These are phyloP conservation scores for Sinotaia quadrata DNA, from an alignment of 2,888 invertebrate genomes.

Conservation along the genomic window DNA sequence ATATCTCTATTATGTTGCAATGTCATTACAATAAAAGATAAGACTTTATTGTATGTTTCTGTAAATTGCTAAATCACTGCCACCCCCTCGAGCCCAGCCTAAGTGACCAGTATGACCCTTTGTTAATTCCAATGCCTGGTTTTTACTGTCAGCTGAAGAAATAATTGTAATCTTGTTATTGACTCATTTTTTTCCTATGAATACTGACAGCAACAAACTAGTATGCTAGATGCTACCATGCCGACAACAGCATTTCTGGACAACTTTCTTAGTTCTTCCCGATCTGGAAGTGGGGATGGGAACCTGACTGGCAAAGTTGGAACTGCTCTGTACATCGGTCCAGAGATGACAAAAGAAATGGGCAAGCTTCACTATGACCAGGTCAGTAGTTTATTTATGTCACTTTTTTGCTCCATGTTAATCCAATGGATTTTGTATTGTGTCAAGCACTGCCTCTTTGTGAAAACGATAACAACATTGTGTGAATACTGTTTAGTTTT, in stretches of 20 bases:
- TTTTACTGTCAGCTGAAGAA: no score
- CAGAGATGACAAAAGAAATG: conserved; percentile 86
- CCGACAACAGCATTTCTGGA: conserved; percentile 42
- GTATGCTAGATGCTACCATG: conserved; percentile 40
- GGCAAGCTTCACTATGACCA: conserved; percentile 76
- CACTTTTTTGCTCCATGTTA: conserved; percentile 5
- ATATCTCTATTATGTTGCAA: no score
- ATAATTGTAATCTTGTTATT: no score
- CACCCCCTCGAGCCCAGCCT: no score
- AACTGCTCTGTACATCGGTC: conserved; percentile 94
- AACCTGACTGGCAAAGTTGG: conserved; percentile 86
- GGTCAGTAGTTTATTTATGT: conserved; percentile 58
- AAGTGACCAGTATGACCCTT: no score
- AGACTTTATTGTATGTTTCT: no score
- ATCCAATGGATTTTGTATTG: not conserved
- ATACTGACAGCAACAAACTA: conserved; percentile 31
- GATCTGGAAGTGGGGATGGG: conserved; percentile 57
- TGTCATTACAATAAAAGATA: no score
- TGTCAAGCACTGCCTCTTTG: no score
- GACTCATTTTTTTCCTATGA: no score
- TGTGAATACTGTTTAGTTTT: not conserved
- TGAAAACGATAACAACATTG: not conserved
- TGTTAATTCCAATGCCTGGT: no score
- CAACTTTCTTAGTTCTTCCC: conserved; percentile 43
- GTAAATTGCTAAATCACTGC: no score